Percentiles rank a stretch among this genome's conserved stretches.
These are phyloP conservation scores for Dermolepida albohirtum DNA, from an alignment of 2,888 invertebrate species.

Conservation along the genomic window DNA sequence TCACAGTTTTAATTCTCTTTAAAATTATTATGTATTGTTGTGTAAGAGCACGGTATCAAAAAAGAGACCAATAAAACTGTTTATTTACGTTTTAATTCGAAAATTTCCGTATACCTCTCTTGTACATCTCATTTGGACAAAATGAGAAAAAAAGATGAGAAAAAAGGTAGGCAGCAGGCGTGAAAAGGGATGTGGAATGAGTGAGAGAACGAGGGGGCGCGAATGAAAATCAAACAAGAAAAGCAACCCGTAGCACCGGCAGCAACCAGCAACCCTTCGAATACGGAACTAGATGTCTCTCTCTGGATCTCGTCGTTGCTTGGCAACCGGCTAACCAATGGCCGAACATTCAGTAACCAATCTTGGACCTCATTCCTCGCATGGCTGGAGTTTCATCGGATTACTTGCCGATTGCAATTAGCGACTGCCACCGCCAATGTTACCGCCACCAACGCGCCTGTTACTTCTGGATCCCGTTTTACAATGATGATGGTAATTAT, in stretches of 20 bases:
- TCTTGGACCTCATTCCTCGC: conserved; percentile 66
- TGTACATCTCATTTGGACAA: conserved; percentile 21
- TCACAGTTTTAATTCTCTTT: not conserved
- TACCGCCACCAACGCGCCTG: conserved; percentile 16
- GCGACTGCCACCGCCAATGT: conserved; percentile 41
- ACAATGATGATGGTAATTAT: conserved; percentile 31
- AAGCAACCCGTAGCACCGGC: conserved; percentile 46
- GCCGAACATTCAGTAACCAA: conserved; percentile 64
- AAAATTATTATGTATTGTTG: conserved; percentile 7
- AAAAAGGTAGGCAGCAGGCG: conserved; percentile 33
- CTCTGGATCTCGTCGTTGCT: conserved; percentile 54
- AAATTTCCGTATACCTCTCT: conserved; percentile 10
- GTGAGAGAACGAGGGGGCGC: conserved; percentile 49
- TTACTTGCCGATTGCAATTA: conserved; percentile 54
- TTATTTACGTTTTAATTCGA: conserved; percentile 21
- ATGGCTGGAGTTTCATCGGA: conserved; percentile 61
- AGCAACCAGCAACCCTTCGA: conserved; percentile 52
- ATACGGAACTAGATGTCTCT: conserved; percentile 49
- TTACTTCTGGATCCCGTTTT: conserved; percentile 18
- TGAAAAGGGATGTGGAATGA: conserved; percentile 35
- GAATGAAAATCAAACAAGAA: conserved; percentile 61
- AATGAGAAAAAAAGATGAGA: conserved; percentile 27
- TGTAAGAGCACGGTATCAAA: conserved; percentile 1
- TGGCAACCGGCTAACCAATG: conserved; percentile 62
- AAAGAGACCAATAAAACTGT: conserved; percentile 13